These are phyloP conservation scores for Hermatobates lingyangjiaoensis DNA, from an alignment of 1,140 invertebrate species.

Conservation along the genomic window DNA sequence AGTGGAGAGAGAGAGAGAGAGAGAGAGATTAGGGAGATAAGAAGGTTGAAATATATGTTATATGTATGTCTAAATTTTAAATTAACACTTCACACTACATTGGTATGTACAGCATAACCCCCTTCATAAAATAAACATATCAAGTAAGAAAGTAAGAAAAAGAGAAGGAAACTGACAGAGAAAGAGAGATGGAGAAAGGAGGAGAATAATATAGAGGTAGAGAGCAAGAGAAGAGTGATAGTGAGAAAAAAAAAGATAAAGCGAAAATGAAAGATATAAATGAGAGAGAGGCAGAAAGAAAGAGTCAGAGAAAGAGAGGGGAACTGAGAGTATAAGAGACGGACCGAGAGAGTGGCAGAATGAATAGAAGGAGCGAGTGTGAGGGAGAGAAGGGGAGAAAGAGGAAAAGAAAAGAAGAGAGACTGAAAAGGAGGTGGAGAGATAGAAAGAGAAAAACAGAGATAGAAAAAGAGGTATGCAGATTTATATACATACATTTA, in stretches of 20 bases:
- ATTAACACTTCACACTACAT: too few relatives aligned
- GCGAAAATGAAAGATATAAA: neutral
- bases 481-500: too few relatives aligned
- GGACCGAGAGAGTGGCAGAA: neutral
- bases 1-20: too few relatives aligned
- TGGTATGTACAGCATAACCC: too few relatives aligned
- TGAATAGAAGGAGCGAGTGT: neutral
- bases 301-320: neutral
- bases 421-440: neutral
- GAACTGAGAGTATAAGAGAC: neutral
- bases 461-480: neutral
- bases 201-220: neutral
- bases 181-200: neutral
- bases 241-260: neutral
- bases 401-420: neutral
- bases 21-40: too few relatives aligned
- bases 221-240: neutral
- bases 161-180: neutral
- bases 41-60: too few relatives aligned
- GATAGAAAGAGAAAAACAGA: neutral
- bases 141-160: neutral
- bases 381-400: neutral
- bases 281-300: neutral
- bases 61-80: too few relatives aligned
- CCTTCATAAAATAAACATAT: too few relatives aligned